Percentiles rank a stretch among this genome's conserved stretches.
Evolutionary conservation across 2,113 vertebrate genomes (phyloP).

Genomic region (Scomber scombrus): DNA sequence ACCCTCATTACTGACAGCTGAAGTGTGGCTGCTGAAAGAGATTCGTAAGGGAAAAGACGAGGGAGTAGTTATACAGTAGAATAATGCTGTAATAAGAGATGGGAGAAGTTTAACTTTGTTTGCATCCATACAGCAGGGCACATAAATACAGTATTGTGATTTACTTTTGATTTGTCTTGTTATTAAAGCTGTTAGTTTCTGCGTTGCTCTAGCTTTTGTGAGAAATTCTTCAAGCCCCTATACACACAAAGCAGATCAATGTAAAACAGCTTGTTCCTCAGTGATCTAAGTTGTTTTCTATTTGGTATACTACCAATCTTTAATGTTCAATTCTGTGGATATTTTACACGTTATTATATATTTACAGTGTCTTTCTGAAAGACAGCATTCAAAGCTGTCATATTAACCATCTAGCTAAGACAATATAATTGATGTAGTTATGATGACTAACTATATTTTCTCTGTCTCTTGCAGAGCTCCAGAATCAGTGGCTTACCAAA

Average conservation of each 20-base stretch:
- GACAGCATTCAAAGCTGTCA: background rate
- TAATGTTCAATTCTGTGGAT: background rate
- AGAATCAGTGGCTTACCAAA: slow-evolving; percentile 63
- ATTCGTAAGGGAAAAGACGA: slow-evolving; percentile 4
- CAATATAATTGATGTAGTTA: background rate
- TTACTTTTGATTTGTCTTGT: background rate
- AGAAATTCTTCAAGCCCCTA: background rate
- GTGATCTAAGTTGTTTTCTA: background rate
- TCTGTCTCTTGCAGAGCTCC: slow-evolving; percentile 56
- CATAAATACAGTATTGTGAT: background rate
- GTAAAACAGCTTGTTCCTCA: background rate
- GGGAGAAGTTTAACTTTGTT: background rate
- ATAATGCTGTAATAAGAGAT: background rate
- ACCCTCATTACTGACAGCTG: slow-evolving; percentile 40
- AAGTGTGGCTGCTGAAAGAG: slow-evolving; percentile 24
- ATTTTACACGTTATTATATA: background rate
- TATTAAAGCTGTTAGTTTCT: background rate
- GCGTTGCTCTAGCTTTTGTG: background rate
- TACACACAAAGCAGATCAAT: background rate
- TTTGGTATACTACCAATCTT: background rate
- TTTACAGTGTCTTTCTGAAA: background rate
- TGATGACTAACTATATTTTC: background rate
- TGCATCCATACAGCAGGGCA: background rate
- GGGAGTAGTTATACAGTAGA: background rate
- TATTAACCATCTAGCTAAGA: background rate